A percentile compares a stretch with the other conserved stretches of the same genome.
These are phyloP conservation scores for Epinephelus cyanopodus DNA, from an alignment of 2,113 vertebrate genomes.

Conservation along the genomic window DNA sequence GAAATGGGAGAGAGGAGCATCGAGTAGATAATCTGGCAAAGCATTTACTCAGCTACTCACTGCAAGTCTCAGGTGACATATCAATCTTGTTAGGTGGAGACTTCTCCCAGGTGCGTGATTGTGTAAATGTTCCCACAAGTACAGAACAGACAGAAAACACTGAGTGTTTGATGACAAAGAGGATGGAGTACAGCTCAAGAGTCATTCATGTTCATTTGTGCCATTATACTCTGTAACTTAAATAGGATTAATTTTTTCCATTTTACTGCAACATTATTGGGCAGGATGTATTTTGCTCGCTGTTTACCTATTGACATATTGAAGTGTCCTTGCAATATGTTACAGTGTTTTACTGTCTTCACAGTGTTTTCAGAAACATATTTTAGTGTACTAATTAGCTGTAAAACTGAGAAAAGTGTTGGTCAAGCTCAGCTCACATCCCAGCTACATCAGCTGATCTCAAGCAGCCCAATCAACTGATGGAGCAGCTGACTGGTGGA, in stretches of 20 bases:
- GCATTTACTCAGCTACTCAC: constrained; percentile 50
- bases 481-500: no score
- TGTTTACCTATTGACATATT: neutral
- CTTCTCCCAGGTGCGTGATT: constrained; percentile 42
- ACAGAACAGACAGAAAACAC: constrained; percentile 21
- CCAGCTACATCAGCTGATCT: no score
- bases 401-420: no score
- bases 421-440: no score
- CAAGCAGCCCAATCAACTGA: no score
- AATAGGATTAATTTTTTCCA: neutral
- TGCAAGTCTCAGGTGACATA: constrained; percentile 53
- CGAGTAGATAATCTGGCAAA: constrained; percentile 55
- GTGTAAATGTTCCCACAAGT: constrained; percentile 37
- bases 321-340: neutral
- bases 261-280: neutral
- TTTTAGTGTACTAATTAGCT: no score
- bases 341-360: neutral
- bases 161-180: constrained; percentile 23
- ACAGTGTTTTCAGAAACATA: no score
- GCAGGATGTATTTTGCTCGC: neutral
- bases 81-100: constrained; percentile 47
- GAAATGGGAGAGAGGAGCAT: constrained; percentile 43
- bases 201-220: neutral
- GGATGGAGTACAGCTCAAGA: constrained; percentile 1
- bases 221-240: neutral